phyloP scores from a whole-genome alignment of 2,797 vertebrate species.

The Miichthys miiuy region DNA sequence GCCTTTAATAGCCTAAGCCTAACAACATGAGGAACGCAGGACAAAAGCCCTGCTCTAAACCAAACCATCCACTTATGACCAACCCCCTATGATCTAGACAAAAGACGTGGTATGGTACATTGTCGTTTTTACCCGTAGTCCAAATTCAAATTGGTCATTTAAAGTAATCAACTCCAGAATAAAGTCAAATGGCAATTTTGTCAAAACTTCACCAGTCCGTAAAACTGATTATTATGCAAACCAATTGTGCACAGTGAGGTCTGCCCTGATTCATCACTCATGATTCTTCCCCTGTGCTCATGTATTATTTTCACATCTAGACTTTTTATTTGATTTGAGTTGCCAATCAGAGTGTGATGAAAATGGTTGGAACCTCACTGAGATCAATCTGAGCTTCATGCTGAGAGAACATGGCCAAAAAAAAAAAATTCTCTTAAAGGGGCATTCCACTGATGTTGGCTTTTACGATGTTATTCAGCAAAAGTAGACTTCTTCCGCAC shows the following conservation, averaged over 20 bases:
- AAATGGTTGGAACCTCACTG: constrained; percentile 57
- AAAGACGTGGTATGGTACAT: too few relatives aligned
- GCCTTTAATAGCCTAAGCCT: background rate
- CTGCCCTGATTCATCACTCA: constrained; percentile 47
- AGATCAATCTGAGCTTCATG: constrained; percentile 62
- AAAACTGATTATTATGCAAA: constrained; percentile 37
- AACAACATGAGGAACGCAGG: background rate
- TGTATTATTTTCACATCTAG: constrained; percentile 59
- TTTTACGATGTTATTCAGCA: background rate
- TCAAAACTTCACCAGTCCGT: constrained; percentile 1
- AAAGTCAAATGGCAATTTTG: background rate
- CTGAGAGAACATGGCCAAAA: constrained; percentile 35
- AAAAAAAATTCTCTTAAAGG: constrained; percentile 33
- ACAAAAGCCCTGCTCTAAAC: background rate
- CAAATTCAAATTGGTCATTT: constrained; percentile 23
- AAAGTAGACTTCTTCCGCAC: background rate
- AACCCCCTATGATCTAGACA: background rate
- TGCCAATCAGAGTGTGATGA: constrained; percentile 60
- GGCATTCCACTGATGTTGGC: background rate
- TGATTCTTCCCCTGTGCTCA: constrained; percentile 44
- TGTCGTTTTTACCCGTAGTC: background rate
- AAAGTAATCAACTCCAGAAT: background rate
- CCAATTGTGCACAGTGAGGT: background rate
- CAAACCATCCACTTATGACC: background rate
- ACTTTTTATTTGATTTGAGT: constrained; percentile 67